Percentiles rank a stretch among this genome's conserved stretches.
Evolutionary conservation across 1,140 invertebrate species (phyloP).

Genomic region (Hestina assimilis): DNA sequence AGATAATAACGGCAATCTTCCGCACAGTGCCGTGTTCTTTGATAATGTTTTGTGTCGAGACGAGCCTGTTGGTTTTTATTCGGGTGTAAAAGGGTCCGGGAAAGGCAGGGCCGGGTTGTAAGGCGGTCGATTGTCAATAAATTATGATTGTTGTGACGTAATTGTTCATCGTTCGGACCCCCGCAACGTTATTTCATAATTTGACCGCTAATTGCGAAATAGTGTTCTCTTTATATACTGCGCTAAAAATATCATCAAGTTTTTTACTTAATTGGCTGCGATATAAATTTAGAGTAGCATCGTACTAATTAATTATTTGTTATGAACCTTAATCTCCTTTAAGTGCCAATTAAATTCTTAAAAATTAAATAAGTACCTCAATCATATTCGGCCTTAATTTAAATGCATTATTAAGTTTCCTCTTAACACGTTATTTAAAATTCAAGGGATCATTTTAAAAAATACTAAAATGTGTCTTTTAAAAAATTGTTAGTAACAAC

Average conservation of each 20-base stretch:
- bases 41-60: constrained; percentile 57
- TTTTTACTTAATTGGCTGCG: constrained; percentile 2
- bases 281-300: background rate
- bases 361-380: background rate
- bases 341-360: background rate
- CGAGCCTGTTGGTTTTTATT: constrained; percentile 54
- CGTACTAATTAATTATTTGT: too few relatives aligned
- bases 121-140: constrained; percentile 48
- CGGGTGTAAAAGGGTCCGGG: constrained; percentile 41
- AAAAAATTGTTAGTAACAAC: too few relatives aligned
- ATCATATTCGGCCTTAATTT: background rate
- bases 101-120: constrained; percentile 18
- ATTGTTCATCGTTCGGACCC: constrained; percentile 34
- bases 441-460: too few relatives aligned
- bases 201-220: constrained; percentile 27
- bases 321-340: background rate
- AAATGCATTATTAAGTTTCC: too few relatives aligned
- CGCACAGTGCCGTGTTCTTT: constrained; percentile 56
- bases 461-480: too few relatives aligned
- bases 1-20: constrained; percentile 71
- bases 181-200: constrained; percentile 31
- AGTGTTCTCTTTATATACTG: constrained; percentile 4
- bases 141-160: constrained; percentile 58
- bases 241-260: background rate
- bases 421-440: too few relatives aligned